Conservation (phyloP, 2,113 vertebrate genomes). For the human (Homo sapiens) region DNA sequence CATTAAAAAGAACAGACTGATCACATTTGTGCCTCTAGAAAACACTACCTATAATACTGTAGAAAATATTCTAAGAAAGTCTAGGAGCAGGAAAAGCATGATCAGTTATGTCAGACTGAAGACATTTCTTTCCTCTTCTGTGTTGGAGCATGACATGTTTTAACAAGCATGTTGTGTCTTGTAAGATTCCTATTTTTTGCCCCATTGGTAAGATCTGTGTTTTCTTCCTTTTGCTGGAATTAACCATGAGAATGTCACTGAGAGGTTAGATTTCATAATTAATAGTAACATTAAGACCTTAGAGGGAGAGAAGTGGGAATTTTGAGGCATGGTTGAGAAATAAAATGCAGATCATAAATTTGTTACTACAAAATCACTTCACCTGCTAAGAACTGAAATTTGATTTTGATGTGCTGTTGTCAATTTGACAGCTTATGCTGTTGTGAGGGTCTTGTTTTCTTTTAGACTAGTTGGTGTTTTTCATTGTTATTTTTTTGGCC, state of each 20-base stretch:
- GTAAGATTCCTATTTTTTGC: not conserved
- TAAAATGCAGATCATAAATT: not conserved
- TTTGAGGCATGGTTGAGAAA: conserved; percentile 5
- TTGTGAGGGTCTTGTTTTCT: not conserved
- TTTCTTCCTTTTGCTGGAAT: conserved; percentile 28
- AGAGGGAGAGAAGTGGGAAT: not conserved
- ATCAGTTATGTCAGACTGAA: not conserved
- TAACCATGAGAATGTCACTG: not conserved
- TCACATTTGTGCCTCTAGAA: not conserved
- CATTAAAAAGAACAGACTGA: not conserved
- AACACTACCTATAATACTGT: not conserved
- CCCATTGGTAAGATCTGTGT: not conserved
- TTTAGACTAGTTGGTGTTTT: not conserved
- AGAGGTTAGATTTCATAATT: not conserved
- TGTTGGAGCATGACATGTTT: not conserved
- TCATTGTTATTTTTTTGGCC: not conserved
- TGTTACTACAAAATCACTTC: not conserved
- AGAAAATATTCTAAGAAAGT: not conserved
- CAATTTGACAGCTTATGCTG: not conserved
- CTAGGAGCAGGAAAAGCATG: not conserved
- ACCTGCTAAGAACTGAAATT: not conserved
- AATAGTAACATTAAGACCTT: not conserved
- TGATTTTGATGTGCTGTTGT: not conserved
- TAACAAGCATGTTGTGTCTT: not conserved
- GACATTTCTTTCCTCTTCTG: not conserved